Evolutionary conservation across 2,113 vertebrate genomes (phyloP).

Genomic region (Electrona antarctica): DNA sequence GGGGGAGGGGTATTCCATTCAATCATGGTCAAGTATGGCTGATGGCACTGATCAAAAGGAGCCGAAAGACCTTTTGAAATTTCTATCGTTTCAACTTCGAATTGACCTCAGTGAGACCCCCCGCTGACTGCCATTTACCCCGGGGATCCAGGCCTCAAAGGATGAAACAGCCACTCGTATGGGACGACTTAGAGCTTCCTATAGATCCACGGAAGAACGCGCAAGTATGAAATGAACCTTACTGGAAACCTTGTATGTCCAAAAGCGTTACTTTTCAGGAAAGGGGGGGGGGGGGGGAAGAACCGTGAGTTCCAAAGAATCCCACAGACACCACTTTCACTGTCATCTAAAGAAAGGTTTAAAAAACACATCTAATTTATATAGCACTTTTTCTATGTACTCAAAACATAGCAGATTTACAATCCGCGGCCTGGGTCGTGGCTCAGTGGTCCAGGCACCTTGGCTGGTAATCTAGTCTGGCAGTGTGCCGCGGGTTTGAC

Average conservation of each 20-base stretch:
- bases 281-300: too few relatives aligned
- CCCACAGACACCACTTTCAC: too few relatives aligned
- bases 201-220: constrained; percentile 3
- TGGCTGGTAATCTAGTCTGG: too few relatives aligned
- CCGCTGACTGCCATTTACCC: constrained; percentile 83
- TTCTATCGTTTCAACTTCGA: constrained; percentile 85
- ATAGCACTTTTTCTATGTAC: too few relatives aligned
- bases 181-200: neutral
- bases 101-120: constrained; percentile 88
- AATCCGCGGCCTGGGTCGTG: too few relatives aligned
- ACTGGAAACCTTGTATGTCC: neutral
- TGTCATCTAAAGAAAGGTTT: too few relatives aligned
- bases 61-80: constrained; percentile 82
- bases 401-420: too few relatives aligned
- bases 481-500: too few relatives aligned
- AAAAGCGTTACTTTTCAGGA: too few relatives aligned
- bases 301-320: too few relatives aligned
- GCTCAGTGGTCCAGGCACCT: too few relatives aligned
- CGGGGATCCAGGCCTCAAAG: constrained; percentile 20
- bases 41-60: constrained; percentile 84
- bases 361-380: too few relatives aligned
- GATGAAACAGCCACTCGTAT: constrained; percentile 19
- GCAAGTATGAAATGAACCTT: constrained; percentile 32
- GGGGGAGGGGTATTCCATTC: neutral
- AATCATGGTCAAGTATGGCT: constrained; percentile 82